Evolutionary conservation across 2,113 vertebrate species (phyloP).

Genomic region (Dolichallabes microphthalmus): DNA sequence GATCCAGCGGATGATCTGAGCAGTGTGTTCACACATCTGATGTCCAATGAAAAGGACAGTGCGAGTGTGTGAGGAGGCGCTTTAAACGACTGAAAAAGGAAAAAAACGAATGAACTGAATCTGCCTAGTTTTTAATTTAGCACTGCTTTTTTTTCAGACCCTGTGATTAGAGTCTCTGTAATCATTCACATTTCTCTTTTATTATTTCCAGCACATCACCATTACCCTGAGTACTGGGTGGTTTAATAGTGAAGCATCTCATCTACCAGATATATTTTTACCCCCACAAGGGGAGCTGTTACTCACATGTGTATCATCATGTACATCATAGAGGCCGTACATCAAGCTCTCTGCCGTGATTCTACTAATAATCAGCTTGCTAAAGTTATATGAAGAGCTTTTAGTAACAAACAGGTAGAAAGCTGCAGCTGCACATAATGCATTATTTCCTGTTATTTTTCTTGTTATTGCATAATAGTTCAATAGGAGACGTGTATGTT

Average conservation of each 20-base stretch:
- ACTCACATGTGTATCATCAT: not conserved
- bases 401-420: too few relatives aligned
- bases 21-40: conserved; percentile 64
- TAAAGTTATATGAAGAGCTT: too few relatives aligned
- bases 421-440: too few relatives aligned
- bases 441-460: too few relatives aligned
- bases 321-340: not conserved
- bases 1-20: conserved; percentile 32
- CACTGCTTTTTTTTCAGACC: not conserved
- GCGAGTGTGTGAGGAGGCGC: not conserved
- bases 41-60: conserved; percentile 52
- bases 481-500: too few relatives aligned
- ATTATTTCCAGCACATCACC: not conserved
- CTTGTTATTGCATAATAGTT: too few relatives aligned
- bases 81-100: not conserved
- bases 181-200: not conserved
- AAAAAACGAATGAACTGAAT: not conserved
- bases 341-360: too few relatives aligned
- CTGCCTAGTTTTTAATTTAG: too few relatives aligned
- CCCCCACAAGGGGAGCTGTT: not conserved
- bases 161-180: not conserved
- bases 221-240: not conserved
- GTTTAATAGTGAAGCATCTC: not conserved
- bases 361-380: too few relatives aligned
- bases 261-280: not conserved